Evolutionary conservation across 2,113 vertebrate genomes (phyloP).

Genomic region (Tragelaphus scriptus): DNA sequence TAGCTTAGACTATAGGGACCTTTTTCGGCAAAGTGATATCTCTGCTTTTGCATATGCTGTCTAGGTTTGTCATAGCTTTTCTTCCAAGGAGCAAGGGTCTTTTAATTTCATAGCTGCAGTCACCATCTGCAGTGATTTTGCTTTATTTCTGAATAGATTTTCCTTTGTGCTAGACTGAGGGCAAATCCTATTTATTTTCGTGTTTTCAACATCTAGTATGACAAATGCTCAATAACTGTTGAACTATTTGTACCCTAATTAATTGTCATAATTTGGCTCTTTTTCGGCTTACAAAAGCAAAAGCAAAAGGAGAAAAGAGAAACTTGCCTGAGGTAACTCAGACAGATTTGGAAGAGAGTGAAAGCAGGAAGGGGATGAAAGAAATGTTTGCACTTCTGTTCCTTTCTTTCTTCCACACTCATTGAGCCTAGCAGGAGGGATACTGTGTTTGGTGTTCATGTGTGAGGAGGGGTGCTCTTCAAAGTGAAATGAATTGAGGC

Average conservation of each 20-base stretch:
- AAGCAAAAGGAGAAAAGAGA: slow-evolving; percentile 8
- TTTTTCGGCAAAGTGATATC: not conserved
- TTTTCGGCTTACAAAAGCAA: not conserved
- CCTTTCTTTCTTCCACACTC: not conserved
- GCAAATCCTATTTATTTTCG: not conserved
- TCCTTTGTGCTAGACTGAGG: not conserved
- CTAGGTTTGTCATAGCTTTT: not conserved
- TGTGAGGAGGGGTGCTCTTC: not conserved
- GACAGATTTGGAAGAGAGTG: not conserved
- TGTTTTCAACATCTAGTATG: not conserved
- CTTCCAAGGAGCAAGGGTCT: not conserved
- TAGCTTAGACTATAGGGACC: not conserved
- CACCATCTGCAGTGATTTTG: not conserved
- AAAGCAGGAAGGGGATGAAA: not conserved
- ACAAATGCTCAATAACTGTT: not conserved
- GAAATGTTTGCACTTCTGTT: not conserved
- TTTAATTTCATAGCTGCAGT: not conserved
- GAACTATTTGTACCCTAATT: not conserved
- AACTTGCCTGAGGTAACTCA: not conserved
- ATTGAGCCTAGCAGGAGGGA: not conserved
- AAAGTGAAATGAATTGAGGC: slow-evolving; percentile 18
- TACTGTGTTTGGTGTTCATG: not conserved
- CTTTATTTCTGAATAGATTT: slow-evolving; percentile 15
- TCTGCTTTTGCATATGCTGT: not conserved
- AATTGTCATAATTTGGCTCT: not conserved